Evolutionary conservation across 2,888 invertebrate species (phyloP), one percentile per base, ranked within the genome.

Genomic region (Melieria picta): DNA sequence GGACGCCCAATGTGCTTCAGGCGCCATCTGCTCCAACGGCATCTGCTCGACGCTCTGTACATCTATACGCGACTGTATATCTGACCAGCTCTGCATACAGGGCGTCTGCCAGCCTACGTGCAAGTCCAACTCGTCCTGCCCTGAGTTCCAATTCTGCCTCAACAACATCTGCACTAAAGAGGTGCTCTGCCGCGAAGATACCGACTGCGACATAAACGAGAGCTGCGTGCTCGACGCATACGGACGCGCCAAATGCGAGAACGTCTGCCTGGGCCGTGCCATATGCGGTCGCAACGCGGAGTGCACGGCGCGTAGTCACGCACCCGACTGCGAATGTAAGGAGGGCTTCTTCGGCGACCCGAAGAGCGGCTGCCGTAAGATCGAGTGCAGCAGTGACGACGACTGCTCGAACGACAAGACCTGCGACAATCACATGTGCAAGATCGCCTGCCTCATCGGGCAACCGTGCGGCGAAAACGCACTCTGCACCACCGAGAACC

Each of bases 161-260:
- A 94, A 95, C 81, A 94, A 91, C 81, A 93, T 96, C 75, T 96
- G 96, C 83, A 91, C 91, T 4, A 94, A 94, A 87, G 94, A 95
- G 87, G 87, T 93, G 16, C 91, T 93, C 76, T 97, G 96, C 81
- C 88, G 89, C 71, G 88, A 89, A 2, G 91, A 95, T 80, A 87
- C 89, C 7, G 94, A 96, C 79, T 97, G 96, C 82, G 89, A 88
- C 3, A 87, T 89, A 63, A 90, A 91, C 76, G 94, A 96, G 84
- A 91, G 91, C 80, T 97, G 96, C 81, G 82, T 90, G 30, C 88
- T 90, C 11, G 89, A 89, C 74, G 89, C 88, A 73, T 89, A 93
- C 70, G 95, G 94, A 43, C 91, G 93, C 80, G 91, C 92, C 0
- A 92, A 93, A 81, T 96, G 96, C 83, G 88, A 90, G 66, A 91